Evolutionary conservation across 2,113 vertebrate genomes (phyloP), one percentile per base, ranked within the genome.

Genomic region (Mugil cephalus): DNA sequence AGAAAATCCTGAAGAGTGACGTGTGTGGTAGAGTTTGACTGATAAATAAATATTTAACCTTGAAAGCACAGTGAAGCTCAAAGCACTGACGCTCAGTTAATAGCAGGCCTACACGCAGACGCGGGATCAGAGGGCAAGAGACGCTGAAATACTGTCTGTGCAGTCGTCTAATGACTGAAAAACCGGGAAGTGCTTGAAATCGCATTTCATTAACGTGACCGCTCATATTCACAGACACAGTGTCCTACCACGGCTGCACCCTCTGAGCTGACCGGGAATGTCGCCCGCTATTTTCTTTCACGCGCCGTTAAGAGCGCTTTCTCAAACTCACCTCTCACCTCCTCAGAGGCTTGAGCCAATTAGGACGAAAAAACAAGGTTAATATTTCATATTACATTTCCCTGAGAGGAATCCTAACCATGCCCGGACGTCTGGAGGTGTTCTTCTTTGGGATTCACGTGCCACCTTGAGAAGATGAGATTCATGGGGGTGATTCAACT

Each of bases 311-410:
- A 83, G 86, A 90, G 77, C 69, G 69, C 72, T 84, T 80, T 77
- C 47, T 74, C 60, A 60, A 54, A 40, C 63, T 85, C 83, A 90
- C 79, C 88, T 86, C 65, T 89, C 76, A 87, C 83, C 85, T 85
- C 50, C 73, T 74, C 54, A 24, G 71, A 82, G 54, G 75, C 81
- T 66, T 74, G 56, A 67, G 77, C 85, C 87, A 90, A 90, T 91
- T 89, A 91, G 69, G 66, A 82, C 8, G 10, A 61, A 90, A 47
- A 86, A 89, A 86, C 83, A 87, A 88, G 70, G 86, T 92, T 87
- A 91, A 91, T 92, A 91, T 91, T 87, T 90, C 61, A 90, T 86
- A 62, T 74, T 60, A 52, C 38, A 43, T 52, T 76, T 56, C 70
- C 24, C 71, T 87, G 88, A 83, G 53, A 76, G 69, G 83, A 92